A percentile compares a stretch with the other conserved stretches of the same genome.
Conservation (phyloP, 2,113 vertebrate genomes). For the Sceloporus tristichus region DNA sequence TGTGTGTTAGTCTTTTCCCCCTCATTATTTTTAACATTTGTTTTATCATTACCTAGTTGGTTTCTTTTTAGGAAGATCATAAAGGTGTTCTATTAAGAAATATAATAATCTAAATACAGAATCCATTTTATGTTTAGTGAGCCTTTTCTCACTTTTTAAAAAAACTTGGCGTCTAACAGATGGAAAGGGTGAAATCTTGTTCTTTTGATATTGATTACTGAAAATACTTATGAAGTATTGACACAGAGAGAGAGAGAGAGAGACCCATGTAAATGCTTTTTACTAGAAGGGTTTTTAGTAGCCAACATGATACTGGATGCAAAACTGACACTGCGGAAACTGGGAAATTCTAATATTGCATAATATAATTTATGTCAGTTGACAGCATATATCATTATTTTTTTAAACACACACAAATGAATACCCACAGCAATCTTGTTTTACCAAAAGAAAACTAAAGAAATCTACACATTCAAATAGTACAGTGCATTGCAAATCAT, state of each 20-base stretch:
- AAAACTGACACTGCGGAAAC: neutral
- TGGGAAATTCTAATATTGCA: constrained; percentile 19
- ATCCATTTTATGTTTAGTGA: neutral
- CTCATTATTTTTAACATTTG: neutral
- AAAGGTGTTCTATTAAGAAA: neutral
- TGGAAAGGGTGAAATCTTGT: neutral
- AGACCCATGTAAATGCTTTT: neutral
- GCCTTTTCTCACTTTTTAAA: neutral
- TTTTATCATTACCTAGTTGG: neutral
- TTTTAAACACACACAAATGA: no score
- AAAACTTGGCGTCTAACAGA: neutral
- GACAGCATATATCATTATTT: neutral
- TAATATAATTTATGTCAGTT: neutral
- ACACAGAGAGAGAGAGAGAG: neutral
- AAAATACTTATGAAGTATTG: neutral
- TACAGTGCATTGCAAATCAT: neutral
- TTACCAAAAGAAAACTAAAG: neutral
- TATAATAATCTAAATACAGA: neutral
- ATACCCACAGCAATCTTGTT: no score
- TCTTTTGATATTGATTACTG: neutral
- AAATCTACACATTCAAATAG: neutral
- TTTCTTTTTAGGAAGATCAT: neutral
- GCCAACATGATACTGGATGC: neutral
- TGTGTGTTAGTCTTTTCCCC: neutral
- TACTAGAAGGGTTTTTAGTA: neutral